These are phyloP conservation scores for Denticeps clupeoides DNA, from an alignment of 2,797 vertebrate species.

Conservation along the genomic window DNA sequence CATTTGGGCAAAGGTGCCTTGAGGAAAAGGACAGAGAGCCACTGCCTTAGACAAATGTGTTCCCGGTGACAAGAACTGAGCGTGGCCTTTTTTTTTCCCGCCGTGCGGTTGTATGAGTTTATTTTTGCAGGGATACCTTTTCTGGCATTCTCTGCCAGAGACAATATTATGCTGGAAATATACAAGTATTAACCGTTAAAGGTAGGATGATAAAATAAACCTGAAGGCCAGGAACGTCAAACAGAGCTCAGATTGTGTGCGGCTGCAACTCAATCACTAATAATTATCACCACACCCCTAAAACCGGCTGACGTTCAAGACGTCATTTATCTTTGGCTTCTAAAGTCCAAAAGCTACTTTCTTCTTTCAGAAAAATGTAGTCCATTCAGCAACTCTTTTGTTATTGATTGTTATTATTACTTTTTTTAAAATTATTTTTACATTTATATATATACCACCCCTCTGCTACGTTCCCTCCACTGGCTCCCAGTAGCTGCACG, in stretches of 20 bases:
- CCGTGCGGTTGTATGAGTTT: conserved; percentile 39
- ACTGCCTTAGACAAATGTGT: background rate
- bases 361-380: too few relatives aligned
- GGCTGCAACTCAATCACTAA: conserved; percentile 44
- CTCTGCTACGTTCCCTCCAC: too few relatives aligned
- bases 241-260: conserved; percentile 48
- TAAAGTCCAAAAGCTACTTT: too few relatives aligned
- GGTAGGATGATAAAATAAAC: conserved; percentile 58
- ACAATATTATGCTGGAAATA: conserved; percentile 62
- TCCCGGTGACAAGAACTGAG: conserved; percentile 13
- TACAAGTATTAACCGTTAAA: conserved; percentile 58
- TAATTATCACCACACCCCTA: conserved; percentile 40
- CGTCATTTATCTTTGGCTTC: conserved; percentile 44
- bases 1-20: too few relatives aligned
- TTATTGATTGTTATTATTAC: too few relatives aligned
- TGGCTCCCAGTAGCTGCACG: too few relatives aligned
- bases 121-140: conserved; percentile 49
- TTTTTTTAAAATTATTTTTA: too few relatives aligned
- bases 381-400: too few relatives aligned
- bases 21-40: background rate
- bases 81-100: conserved; percentile 41
- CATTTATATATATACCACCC: too few relatives aligned
- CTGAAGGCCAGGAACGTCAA: conserved; percentile 17
- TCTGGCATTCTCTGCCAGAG: conserved; percentile 49
- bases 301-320: conserved; percentile 16